phyloP scores from a whole-genome alignment of 2,888 invertebrate genomes.

The Ligdia adustata region DNA sequence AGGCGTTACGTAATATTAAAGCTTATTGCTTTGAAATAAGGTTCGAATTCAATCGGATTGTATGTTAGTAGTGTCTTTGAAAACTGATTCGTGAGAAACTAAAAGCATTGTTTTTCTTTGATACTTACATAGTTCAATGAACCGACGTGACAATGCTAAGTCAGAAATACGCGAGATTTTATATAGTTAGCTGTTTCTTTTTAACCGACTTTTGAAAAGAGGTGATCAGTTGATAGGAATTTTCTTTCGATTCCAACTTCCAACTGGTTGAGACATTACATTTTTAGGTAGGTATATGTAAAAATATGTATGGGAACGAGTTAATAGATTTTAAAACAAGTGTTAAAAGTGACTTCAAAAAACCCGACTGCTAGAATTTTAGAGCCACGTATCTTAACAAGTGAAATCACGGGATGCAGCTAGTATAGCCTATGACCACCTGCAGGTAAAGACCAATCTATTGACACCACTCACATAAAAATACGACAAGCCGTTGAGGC shows the following conservation, averaged over 20 bases:
- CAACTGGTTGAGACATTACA: not conserved
- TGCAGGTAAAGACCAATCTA: too few relatives aligned
- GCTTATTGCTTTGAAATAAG: slow-evolving; percentile 20
- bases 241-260: not conserved
- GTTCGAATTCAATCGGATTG: slow-evolving; percentile 32
- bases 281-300: not conserved
- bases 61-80: slow-evolving; percentile 34
- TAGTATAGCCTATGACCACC: too few relatives aligned
- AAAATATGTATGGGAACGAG: too few relatives aligned
- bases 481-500: too few relatives aligned
- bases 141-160: slow-evolving; percentile 32
- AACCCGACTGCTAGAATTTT: too few relatives aligned
- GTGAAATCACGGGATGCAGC: too few relatives aligned
- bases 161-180: not conserved
- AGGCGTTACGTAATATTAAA: not conserved
- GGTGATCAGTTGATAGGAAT: not conserved
- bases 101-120: slow-evolving; percentile 61
- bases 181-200: not conserved
- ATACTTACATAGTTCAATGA: slow-evolving; percentile 46
- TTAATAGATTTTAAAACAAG: too few relatives aligned
- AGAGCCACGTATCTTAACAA: too few relatives aligned
- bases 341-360: too few relatives aligned
- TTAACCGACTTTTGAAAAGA: not conserved
- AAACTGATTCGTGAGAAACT: slow-evolving; percentile 63
- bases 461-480: too few relatives aligned